A percentile compares a stretch with the other conserved stretches of the same genome.
phyloP scores from a whole-genome alignment of 2,888 invertebrate genomes.

The Ophion obscuratus region DNA sequence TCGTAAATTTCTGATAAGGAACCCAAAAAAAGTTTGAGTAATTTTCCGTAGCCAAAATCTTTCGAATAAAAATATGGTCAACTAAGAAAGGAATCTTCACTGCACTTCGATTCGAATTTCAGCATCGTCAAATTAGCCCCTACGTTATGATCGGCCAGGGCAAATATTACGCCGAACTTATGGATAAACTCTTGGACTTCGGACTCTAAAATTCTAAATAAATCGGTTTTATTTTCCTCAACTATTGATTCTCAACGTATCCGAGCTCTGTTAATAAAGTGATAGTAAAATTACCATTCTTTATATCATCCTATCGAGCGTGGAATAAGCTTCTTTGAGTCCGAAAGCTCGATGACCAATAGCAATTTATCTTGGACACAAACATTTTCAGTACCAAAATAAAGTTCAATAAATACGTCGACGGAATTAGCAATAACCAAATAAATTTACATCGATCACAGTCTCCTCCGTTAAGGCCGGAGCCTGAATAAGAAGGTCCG shows the following conservation, averaged over 20 bases:
- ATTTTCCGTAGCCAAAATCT: not conserved
- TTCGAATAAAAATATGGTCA: not conserved
- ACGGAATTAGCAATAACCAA: not conserved
- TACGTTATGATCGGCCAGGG: not conserved
- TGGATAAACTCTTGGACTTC: not conserved
- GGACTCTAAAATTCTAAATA: not conserved
- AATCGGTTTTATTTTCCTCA: not conserved
- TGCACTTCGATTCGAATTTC: not conserved
- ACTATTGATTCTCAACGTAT: not conserved
- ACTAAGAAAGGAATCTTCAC: not conserved
- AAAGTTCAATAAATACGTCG: not conserved
- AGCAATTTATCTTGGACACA: no score
- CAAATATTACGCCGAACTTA: not conserved
- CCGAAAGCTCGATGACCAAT: no score
- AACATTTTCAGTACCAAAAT: not conserved
- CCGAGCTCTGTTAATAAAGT: not conserved
- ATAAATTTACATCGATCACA: not conserved
- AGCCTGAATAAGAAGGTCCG: no score
- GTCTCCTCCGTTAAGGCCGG: not conserved
- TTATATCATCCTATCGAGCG: not conserved
- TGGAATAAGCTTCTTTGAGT: not conserved
- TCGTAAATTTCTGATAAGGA: not conserved
- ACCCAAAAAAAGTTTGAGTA: not conserved
- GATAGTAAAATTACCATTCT: not conserved
- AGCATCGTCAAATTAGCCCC: not conserved